Evolutionary conservation across 2,113 vertebrate species (phyloP), one percentile per base, ranked within the genome.

Genomic region (Sander lucioperca): DNA sequence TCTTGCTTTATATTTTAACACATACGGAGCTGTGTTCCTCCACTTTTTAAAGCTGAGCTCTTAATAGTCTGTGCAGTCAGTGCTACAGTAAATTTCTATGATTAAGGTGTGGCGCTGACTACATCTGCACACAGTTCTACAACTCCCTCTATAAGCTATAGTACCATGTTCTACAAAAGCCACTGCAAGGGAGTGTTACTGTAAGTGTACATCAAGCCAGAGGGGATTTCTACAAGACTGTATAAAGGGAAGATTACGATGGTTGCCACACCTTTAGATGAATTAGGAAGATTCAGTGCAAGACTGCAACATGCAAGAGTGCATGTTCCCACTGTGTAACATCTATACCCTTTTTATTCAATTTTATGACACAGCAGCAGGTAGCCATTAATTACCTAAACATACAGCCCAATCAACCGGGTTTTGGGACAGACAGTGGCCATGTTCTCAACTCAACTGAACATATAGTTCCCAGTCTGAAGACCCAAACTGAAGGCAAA

Each of bases 121-220:
- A 27, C n/a, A 58, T 82, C 74, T 65, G 11, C 53, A 51, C 27
- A 43, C 80, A 88, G 16, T 71, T 77, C 63, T 79, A 65, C 10
- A 13, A 53, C 76, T 83, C 59, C 25, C 57, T 54, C 10, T 50
- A 59, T 51, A 76, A 6, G 0, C 23, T 36, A 19, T 65, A 71
- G 39, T 16, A 77, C 13, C 27, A 63, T 67, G 64, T 65, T 85
- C 58, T 57, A 62, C 73, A 88, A 72, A 79, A 77, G 53, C n/a
- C 36, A 80, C 70, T 68, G 69, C 6, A 45, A 79, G 77, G 87
- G 87, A 63, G 84, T 67, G 86, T 65, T 75, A 54, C 25, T 69
- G 86, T 72, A 65, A 54, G 33, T 69, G 86, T 72, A 65, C 83
- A 89, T 70, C 27, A 57, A 77, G 74, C 84, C 70, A 45, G 67